These are phyloP conservation scores for Microplitis mediator DNA, from an alignment of 1,140 invertebrate species.

Conservation along the genomic window DNA sequence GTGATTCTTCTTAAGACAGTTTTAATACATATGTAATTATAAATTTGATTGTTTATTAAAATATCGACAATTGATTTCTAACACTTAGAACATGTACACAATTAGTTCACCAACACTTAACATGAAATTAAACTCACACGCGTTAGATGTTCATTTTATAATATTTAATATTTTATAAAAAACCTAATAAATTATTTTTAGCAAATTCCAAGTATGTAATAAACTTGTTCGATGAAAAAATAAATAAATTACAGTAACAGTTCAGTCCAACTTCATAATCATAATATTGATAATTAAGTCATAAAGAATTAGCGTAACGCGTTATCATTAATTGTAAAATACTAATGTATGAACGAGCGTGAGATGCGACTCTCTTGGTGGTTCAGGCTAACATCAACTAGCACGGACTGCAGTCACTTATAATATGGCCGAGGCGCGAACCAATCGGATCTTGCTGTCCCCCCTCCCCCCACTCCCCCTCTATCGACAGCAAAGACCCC, in stretches of 20 bases:
- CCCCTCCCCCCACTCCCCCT: conserved; percentile 40
- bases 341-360: conserved; percentile 7
- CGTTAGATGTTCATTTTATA: too few relatives aligned
- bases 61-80: too few relatives aligned
- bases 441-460: conserved; percentile 55
- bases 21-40: not conserved
- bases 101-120: too few relatives aligned
- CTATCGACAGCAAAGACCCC: conserved; percentile 34
- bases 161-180: too few relatives aligned
- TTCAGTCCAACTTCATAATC: not conserved
- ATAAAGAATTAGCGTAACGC: not conserved
- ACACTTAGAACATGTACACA: too few relatives aligned
- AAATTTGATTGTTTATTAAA: too few relatives aligned
- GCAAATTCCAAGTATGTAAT: too few relatives aligned
- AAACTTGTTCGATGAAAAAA: too few relatives aligned
- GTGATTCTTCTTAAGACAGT: not conserved
- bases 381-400: conserved; percentile 60
- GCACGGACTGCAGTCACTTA: conserved; percentile 56
- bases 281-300: not conserved
- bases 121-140: too few relatives aligned
- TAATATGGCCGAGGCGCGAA: conserved; percentile 60
- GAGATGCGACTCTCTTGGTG: conserved; percentile 56
- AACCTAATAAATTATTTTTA: too few relatives aligned
- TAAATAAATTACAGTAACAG: too few relatives aligned
- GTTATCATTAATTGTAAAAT: conserved; percentile 9